Evolutionary conservation across 2,888 invertebrate species (phyloP).

Genomic region (Cephus nigrinus): DNA sequence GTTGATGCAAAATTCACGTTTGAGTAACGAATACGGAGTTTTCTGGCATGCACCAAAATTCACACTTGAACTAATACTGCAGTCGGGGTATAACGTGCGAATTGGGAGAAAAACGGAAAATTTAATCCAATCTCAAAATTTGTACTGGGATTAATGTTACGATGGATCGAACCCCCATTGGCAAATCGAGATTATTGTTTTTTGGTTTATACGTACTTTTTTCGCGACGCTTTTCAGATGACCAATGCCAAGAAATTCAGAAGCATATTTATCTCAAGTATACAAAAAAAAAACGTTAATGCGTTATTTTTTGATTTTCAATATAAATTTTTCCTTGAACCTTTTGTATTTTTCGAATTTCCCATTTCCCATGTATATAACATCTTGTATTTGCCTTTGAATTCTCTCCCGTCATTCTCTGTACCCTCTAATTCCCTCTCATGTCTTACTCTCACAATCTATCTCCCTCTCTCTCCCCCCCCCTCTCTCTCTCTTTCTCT

Average conservation of each 20-base stretch:
- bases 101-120: background rate
- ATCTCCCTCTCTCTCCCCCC: conserved; percentile 1
- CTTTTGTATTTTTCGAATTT: background rate
- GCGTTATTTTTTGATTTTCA: background rate
- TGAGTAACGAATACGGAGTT: background rate
- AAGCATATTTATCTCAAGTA: background rate
- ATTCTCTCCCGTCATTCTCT: background rate
- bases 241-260: background rate
- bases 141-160: background rate
- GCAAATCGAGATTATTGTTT: background rate
- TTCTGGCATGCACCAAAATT: background rate
- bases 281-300: background rate
- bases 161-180: background rate
- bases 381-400: background rate
- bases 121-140: background rate
- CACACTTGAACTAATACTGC: background rate
- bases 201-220: background rate
- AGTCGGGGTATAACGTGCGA: background rate
- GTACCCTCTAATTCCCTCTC: conserved; percentile 3
- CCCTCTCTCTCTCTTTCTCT: conserved; percentile 5
- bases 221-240: background rate
- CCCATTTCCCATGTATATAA: background rate
- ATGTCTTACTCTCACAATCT: conserved; percentile 1
- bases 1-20: background rate
- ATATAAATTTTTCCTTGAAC: background rate